Base-by-base conservation (phyloP, 2,888 invertebrate species). In the Cheilosia grossa region DNA sequence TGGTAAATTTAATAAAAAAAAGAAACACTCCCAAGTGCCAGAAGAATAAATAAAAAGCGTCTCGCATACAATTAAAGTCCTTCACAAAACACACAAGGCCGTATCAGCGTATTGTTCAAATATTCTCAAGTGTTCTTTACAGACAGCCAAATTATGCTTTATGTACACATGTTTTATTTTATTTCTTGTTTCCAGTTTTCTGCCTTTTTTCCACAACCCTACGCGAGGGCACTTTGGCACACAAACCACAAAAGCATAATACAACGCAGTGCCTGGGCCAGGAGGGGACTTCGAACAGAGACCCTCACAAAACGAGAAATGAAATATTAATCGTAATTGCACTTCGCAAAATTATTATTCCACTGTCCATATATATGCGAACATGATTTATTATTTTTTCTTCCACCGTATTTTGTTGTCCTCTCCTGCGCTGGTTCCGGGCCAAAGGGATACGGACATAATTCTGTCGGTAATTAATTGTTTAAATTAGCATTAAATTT, bases 241-340 rank as follows among this genome's bases (percentile, higher is more conserved):
- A 27, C 24, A 64, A 63, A 58, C 17, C 21, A 51, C 72, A 58
- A 37, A 69, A 27, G 13, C 19, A n/a, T 42, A n/a, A 53, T 64
- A 51, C 17, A 19, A 51, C 19, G 4, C 9, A 13, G 4, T 49
- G 15, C 3, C 15, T 24, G 9, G 17, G 21, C 9, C 53, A 61
- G 24, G 49, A 40, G 40, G 49, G 15, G 17, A 33, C 30, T 10
- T 6, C 27, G 33, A 58, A 15, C n/a, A 77, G 40, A 47, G 58
- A 64, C 59, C 21, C 47, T 27, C 49, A 44, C 58, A 42, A 63
- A 82, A 74, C 30, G 44, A 33, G 40, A 79, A 79, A 79, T 83
- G 63, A 83, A 83, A 64, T 83, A 83, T 83, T 79, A 83, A 83
- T 58, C 74, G 69, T 79, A 83, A 83, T 79, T 83, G 82, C 79